These are phyloP conservation scores for Hyposoter didymator DNA, from an alignment of 2,888 invertebrate genomes.

Conservation along the genomic window DNA sequence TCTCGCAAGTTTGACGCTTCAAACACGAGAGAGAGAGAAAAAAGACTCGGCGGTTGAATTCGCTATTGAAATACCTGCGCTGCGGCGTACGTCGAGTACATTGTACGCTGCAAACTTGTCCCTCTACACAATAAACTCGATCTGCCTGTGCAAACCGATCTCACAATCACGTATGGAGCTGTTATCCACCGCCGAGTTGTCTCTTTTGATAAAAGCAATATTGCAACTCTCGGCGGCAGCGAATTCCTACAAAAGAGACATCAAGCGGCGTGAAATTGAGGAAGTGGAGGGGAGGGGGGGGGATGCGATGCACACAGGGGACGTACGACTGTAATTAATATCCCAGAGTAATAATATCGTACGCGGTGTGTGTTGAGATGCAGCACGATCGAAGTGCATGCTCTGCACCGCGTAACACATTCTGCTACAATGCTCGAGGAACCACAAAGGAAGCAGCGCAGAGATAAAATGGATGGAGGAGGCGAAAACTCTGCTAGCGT, in stretches of 20 bases:
- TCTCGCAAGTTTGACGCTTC: neutral
- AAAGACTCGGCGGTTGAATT: constrained; percentile 26
- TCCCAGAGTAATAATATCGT: constrained; percentile 43
- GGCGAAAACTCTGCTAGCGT: constrained; percentile 6
- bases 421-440: constrained; percentile 21
- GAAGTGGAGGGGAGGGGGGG: neutral
- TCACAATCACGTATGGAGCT: constrained; percentile 7
- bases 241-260: constrained; percentile 56
- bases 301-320: no score
- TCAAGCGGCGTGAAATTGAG: constrained; percentile 19
- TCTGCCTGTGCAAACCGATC: constrained; percentile 32
- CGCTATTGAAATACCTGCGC: constrained; percentile 3
- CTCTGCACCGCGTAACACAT: constrained; percentile 27
- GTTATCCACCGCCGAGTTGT: constrained; percentile 24
- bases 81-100: neutral
- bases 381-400: constrained; percentile 15
- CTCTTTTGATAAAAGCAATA: constrained; percentile 36
- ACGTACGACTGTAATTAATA: constrained; percentile 41
- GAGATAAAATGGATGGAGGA: constrained; percentile 16
- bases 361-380: neutral
- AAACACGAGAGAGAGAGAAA: constrained; percentile 32
- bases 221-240: constrained; percentile 32
- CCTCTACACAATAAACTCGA: constrained; percentile 28
- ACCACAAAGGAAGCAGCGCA: constrained; percentile 1
- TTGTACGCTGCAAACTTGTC: constrained; percentile 19